Conservation (phyloP, 1,140 invertebrate species). For the Orussus abietinus region DNA sequence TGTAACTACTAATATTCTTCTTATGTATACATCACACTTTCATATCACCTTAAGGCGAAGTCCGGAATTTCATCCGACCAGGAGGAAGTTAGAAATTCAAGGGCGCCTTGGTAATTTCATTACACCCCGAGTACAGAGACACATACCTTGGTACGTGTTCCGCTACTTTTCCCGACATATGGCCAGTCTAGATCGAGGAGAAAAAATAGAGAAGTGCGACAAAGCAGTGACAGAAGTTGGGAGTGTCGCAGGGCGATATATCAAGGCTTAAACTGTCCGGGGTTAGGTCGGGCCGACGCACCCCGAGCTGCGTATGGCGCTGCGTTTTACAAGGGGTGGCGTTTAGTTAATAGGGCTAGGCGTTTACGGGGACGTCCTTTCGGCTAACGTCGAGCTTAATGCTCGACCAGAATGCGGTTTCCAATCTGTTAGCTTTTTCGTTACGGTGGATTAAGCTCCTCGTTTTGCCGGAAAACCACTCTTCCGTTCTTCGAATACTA, state of each 20-base stretch:
- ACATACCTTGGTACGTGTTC: no score
- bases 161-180: no score
- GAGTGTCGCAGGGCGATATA: constrained; percentile 54
- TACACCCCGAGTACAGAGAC: no score
- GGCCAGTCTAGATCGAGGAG: neutral
- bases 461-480: neutral
- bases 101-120: no score
- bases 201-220: constrained; percentile 32
- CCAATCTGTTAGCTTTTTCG: constrained; percentile 54
- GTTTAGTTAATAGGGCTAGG: constrained; percentile 50
- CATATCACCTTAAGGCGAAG: no score
- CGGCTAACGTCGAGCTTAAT: constrained; percentile 31
- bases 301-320: constrained; percentile 40
- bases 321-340: constrained; percentile 31
- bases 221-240: constrained; percentile 54
- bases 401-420: constrained; percentile 46
- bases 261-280: constrained; percentile 55
- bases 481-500: constrained; percentile 3
- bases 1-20: no score
- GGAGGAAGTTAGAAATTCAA: no score
- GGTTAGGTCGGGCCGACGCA: constrained; percentile 33
- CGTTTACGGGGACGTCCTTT: constrained; percentile 17
- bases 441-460: constrained; percentile 31
- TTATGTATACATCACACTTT: no score
- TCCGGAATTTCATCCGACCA: no score